Evolutionary conservation across 2,888 invertebrate genomes (phyloP), one percentile per base, ranked within the genome.

Genomic region (Labia minor): DNA sequence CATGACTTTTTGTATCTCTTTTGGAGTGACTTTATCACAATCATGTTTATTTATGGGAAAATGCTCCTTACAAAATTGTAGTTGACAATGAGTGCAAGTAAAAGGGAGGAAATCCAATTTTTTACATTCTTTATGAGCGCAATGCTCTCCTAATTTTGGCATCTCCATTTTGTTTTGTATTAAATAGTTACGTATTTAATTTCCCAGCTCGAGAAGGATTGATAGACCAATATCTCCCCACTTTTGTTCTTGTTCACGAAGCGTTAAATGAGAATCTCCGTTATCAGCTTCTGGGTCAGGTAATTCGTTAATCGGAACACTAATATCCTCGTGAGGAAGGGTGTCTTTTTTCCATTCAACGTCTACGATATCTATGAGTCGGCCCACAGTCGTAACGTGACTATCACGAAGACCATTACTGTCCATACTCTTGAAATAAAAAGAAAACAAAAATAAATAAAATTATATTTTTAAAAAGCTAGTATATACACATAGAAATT

Each of bases 201-300:
- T 64, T n/a, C 21, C 37, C 11, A 80, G 81, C 75, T 83, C 83
- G 71, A 80, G 81, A 37, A 83, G 75, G 8, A 78, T 76, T 21
- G 78, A 78, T 11, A 84, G 75, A 68, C 83, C 82, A 66, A 83
- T 77, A 74, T 85, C 84, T 81, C 84, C 78, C 89, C 89, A 84
- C 83, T 83, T 83, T 74, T 87, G 85, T 74, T 91, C 90, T 75
- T 90, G 91, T 77, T 96, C 95, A 75, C 89, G 89, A 6, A 95
- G 80, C 0, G 94, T 94, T 75, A 95, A 85, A 74, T 90, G 90
- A 1, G 92, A 89, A 79, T 95, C 95, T 19, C 91, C 93, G 72
- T 90, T 90, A 77, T 96, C 95, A 1, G 93, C 91, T 77, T 93
- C 93, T 0, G 92, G 92, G 80, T 96, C 95, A 0, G 95, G 92